phyloP scores from a whole-genome alignment of 2,888 invertebrate species.

The Cerastoderma edule region DNA sequence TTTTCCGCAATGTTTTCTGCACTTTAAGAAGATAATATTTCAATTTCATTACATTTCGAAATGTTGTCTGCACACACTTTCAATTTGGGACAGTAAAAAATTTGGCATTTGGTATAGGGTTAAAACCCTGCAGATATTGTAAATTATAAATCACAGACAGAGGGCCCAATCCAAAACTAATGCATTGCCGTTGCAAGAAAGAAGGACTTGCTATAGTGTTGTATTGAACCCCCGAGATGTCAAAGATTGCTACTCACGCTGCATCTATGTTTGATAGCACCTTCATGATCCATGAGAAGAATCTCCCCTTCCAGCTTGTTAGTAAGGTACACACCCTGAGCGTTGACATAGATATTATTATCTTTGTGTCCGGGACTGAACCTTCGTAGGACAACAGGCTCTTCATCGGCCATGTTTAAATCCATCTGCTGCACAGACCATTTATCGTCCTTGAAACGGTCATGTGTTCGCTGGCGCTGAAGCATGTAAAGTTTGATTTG shows the following conservation, averaged over 20 bases:
- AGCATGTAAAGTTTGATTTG: constrained; percentile 37
- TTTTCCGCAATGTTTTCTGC: too few relatives aligned
- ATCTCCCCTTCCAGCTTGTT: constrained; percentile 48
- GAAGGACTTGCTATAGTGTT: too few relatives aligned
- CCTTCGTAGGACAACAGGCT: constrained; percentile 21
- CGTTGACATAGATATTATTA: constrained; percentile 36
- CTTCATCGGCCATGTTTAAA: constrained; percentile 24
- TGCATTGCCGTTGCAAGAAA: too few relatives aligned
- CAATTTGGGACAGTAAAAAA: too few relatives aligned
- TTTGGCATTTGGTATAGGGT: too few relatives aligned
- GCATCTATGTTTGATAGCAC: constrained; percentile 32
- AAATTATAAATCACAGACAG: too few relatives aligned
- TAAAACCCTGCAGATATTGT: too few relatives aligned
- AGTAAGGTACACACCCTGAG: constrained; percentile 44
- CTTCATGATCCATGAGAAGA: constrained; percentile 45
- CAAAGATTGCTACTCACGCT: constrained; percentile 43
- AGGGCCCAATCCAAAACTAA: too few relatives aligned
- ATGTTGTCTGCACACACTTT: too few relatives aligned
- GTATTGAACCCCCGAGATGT: too few relatives aligned
- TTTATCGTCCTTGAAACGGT: constrained; percentile 31
- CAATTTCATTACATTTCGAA: too few relatives aligned
- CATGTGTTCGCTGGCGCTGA: constrained; percentile 26
- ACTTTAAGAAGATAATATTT: too few relatives aligned
- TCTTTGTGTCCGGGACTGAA: constrained; percentile 49
- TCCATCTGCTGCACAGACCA: constrained; percentile 43